Percentiles rank a stretch among this genome's conserved stretches.
phyloP scores from a whole-genome alignment of 2,888 invertebrate genomes.

The Sesamia inferens region DNA sequence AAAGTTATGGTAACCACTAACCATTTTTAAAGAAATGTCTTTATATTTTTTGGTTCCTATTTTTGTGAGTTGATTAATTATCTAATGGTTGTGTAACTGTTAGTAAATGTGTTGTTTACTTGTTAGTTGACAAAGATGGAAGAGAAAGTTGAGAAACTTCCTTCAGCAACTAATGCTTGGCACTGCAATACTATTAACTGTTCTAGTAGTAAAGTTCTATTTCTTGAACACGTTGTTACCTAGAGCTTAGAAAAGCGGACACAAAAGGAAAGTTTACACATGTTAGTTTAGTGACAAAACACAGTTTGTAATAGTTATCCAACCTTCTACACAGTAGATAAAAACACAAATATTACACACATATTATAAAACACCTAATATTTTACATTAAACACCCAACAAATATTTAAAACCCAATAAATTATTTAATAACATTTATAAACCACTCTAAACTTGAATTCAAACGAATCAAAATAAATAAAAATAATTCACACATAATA shows the following conservation, averaged over 20 bases:
- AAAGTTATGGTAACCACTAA: too few species aligned
- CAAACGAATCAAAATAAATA: too few species aligned
- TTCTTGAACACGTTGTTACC: conserved; percentile 7
- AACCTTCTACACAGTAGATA: background rate
- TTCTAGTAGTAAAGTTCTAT: conserved; percentile 6
- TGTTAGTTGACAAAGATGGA: conserved; percentile 3
- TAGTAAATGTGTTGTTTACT: conserved; percentile 26
- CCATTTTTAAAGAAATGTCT: too few species aligned
- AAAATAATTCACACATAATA: too few species aligned
- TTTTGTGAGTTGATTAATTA: too few species aligned
- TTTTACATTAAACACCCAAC: background rate
- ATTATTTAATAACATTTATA: conserved; percentile 11
- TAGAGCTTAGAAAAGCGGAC: background rate
- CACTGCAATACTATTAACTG: conserved; percentile 6
- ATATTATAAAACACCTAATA: background rate
- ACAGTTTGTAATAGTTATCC: conserved; percentile 1
- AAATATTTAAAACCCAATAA: conserved; percentile 9
- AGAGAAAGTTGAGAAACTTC: conserved; percentile 26
- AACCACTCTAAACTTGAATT: background rate
- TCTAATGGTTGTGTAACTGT: too few species aligned
- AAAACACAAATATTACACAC: background rate
- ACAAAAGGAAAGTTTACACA: background rate
- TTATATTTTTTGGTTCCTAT: too few species aligned
- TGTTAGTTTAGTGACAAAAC: conserved; percentile 1
- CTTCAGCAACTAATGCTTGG: conserved; percentile 1